Evolutionary conservation across 2,113 vertebrate genomes (phyloP).

Genomic region (Pteronura brasiliensis): DNA sequence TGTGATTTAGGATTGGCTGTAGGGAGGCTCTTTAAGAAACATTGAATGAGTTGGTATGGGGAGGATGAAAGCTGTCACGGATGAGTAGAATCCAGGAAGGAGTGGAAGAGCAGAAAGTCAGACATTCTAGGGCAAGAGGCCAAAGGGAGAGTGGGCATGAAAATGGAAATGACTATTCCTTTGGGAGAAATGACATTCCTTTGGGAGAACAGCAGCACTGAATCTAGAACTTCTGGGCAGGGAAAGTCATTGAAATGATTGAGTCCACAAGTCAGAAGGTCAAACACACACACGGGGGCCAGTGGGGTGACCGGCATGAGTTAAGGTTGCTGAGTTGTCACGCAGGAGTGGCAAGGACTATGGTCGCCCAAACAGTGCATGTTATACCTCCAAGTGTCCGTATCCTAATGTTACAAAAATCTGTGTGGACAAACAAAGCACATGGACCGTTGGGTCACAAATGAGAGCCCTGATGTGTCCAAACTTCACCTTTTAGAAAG

Average conservation of each 20-base stretch:
- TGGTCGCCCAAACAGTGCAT: background rate
- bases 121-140: background rate
- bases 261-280: background rate
- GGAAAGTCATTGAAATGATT: background rate
- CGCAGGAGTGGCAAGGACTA: background rate
- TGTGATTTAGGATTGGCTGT: background rate
- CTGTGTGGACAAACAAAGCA: background rate
- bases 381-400: background rate
- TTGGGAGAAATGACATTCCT: background rate
- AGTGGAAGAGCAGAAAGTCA: background rate
- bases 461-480: background rate
- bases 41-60: no score
- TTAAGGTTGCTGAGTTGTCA: background rate
- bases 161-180: background rate
- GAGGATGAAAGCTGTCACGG: background rate
- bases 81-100: background rate
- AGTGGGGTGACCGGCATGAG: fast-evolving
- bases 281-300: background rate
- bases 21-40: background rate
- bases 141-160: background rate
- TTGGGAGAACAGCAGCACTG: background rate
- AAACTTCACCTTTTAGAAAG: background rate
- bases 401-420: background rate
- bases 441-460: background rate
- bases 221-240: background rate